Conservation (phyloP, 2,113 vertebrate genomes). For the Peromyscus leucopus region DNA sequence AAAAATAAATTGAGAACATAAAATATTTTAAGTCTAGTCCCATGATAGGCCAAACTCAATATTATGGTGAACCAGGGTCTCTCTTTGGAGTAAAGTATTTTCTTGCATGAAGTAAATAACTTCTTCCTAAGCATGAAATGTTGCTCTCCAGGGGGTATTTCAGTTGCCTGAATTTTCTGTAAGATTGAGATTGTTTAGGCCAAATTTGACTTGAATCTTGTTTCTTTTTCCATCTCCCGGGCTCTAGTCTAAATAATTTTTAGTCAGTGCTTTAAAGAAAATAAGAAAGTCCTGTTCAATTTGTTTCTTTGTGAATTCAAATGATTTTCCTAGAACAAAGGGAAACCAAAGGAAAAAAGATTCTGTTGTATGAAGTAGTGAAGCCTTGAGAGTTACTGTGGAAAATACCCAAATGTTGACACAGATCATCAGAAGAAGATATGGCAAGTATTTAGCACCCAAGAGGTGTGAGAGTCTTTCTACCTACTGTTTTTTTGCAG, state of each 20-base stretch:
- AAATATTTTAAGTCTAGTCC: conserved; percentile 81
- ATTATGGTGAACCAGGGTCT: conserved; percentile 77
- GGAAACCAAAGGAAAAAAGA: not conserved
- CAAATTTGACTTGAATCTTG: conserved; percentile 69
- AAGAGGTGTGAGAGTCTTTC: conserved; percentile 1
- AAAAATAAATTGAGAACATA: conserved; percentile 82
- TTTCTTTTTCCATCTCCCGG: conserved; percentile 75
- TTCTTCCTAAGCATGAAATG: conserved; percentile 83
- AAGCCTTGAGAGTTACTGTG: not conserved
- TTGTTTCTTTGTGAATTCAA: conserved; percentile 53
- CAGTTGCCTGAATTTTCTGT: conserved; percentile 77
- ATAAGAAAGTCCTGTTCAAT: conserved; percentile 18
- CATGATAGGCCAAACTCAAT: conserved; percentile 82
- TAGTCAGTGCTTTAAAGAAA: conserved; percentile 25
- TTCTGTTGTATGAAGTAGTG: conserved; percentile 21
- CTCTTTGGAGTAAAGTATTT: conserved; percentile 81
- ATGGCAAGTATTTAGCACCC: not conserved
- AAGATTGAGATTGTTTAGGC: conserved; percentile 76
- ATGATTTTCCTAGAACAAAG: conserved; percentile 51
- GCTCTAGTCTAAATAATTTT: conserved; percentile 65
- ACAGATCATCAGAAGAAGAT: not conserved
- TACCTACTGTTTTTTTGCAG: not conserved
- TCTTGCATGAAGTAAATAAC: conserved; percentile 82
- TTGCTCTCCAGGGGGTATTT: conserved; percentile 80
- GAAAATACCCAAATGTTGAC: not conserved